phyloP scores from a whole-genome alignment of 2,113 vertebrate genomes.

The Pangasianodon hypophthalmus region DNA sequence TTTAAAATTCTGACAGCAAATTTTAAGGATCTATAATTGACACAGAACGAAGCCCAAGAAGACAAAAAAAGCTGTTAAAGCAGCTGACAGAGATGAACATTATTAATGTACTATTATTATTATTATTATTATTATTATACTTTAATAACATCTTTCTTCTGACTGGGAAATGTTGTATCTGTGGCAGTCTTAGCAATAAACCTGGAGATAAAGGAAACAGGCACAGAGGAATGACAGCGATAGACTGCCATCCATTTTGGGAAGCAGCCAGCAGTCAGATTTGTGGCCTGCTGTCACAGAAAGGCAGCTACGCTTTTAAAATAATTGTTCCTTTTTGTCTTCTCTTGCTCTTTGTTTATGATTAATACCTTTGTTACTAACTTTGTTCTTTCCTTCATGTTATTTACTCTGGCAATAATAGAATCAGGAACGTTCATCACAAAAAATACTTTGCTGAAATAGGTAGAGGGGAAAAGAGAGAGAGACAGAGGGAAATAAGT shows the following conservation, averaged over 20 bases:
- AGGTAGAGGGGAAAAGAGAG: not conserved
- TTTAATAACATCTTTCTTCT: not conserved
- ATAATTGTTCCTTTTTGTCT: not conserved
- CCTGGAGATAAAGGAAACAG: slow-evolving; percentile 13
- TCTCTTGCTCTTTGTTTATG: not conserved
- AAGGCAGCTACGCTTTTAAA: not conserved
- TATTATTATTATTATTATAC: not conserved
- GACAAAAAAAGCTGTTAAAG: too few species aligned
- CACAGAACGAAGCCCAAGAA: not conserved
- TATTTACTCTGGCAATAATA: slow-evolving; percentile 3
- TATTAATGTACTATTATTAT: not conserved
- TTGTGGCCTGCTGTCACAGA: not conserved
- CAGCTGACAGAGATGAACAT: too few species aligned
- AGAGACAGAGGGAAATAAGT: not conserved
- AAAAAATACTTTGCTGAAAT: not conserved
- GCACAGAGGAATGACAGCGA: slow-evolving; percentile 38
- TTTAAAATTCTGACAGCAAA: not conserved
- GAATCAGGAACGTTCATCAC: not conserved
- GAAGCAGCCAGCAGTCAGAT: slow-evolving; percentile 22
- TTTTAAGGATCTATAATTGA: not conserved
- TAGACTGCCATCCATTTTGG: slow-evolving; percentile 23
- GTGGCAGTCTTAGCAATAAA: not conserved
- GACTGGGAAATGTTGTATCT: not conserved
- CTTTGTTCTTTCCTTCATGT: not conserved
- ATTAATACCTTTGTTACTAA: slow-evolving; percentile 25